These are phyloP conservation scores for Pomatorhinus ruficollis DNA, from an alignment of 2,113 vertebrate genomes.

Conservation along the genomic window DNA sequence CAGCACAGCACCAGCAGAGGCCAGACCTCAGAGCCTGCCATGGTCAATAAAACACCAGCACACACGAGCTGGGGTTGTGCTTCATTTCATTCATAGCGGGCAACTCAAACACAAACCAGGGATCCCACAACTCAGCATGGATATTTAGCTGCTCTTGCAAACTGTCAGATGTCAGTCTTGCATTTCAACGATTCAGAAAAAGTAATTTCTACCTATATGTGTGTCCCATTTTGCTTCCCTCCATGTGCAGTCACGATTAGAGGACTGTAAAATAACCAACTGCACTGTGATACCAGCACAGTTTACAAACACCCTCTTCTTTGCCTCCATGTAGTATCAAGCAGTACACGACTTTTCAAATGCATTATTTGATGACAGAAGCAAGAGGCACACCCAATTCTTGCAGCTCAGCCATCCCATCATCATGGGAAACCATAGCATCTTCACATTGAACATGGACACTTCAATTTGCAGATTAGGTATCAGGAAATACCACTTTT, in stretches of 20 bases:
- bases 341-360: accelerated
- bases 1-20: not conserved
- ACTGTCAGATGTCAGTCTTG: not conserved
- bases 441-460: accelerated
- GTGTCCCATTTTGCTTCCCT: not conserved
- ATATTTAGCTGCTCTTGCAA: not conserved
- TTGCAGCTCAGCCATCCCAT: not conserved
- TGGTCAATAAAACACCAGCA: accelerated
- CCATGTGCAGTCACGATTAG: not conserved
- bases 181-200: not conserved
- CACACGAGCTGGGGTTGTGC: accelerated
- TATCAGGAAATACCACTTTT: not conserved
- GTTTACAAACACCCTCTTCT: not conserved
- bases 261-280: not conserved
- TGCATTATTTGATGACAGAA: not conserved
- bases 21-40: accelerated
- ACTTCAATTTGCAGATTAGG: not conserved
- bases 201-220: not conserved
- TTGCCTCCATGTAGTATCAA: not conserved
- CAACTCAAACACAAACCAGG: not conserved
- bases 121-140: not conserved
- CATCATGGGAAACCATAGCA: not conserved
- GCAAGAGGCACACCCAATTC: not conserved
- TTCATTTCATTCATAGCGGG: not conserved
- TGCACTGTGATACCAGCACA: not conserved